Base-by-base conservation (phyloP, 2,797 vertebrate genomes). In the Acanthurus tractus region DNA sequence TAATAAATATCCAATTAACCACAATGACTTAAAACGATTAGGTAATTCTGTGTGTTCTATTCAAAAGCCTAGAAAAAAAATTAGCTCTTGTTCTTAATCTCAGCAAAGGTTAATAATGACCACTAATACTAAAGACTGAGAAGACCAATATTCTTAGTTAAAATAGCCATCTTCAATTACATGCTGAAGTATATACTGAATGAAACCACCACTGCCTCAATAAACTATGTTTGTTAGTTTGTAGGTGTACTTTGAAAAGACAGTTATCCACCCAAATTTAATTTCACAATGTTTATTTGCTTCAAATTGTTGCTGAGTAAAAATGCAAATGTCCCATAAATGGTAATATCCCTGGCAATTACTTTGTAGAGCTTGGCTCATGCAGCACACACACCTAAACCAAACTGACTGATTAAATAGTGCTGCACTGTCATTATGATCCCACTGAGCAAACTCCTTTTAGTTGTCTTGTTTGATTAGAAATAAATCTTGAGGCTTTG, bases 401-500 rank as follows among this genome's bases (percentile, higher is more conserved):
- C 91, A 89, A 93, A 88, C 80, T 70, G 71, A 91, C 93, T 93
- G 93, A 94, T 95, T 93, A 94, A 93, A 95, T 87, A 91, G 84
- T 80, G 84, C 88, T 84, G 84, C 89, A 74, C 78, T 57, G 83
- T 88, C 90, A 91, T 93, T 89, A 89, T 82, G 70, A 87, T 80
- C 78, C 79, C 49, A 54, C 89, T 87, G 76, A 86, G 79, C 74
- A 91, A 88, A 91, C 85, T 83, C 76, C 66, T 84, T 85, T 89
- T 90, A 91, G 88, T 95, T 90, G 82, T 92, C 89, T 88, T 94
- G 91, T 95, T 95, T 95, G 94, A 95, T 95, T 94, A 93, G 89
- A 95, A 95, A 95, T 94, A 94, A 91, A 91, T 91, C 86, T 89
- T 69, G 79, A 74, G 74, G 91, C 90, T 94, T 93, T 91, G 83